A percentile compares a stretch with the other conserved stretches of the same genome.
These are phyloP conservation scores for Bungarus multicinctus DNA, from an alignment of 2,113 vertebrate genomes.

Conservation along the genomic window DNA sequence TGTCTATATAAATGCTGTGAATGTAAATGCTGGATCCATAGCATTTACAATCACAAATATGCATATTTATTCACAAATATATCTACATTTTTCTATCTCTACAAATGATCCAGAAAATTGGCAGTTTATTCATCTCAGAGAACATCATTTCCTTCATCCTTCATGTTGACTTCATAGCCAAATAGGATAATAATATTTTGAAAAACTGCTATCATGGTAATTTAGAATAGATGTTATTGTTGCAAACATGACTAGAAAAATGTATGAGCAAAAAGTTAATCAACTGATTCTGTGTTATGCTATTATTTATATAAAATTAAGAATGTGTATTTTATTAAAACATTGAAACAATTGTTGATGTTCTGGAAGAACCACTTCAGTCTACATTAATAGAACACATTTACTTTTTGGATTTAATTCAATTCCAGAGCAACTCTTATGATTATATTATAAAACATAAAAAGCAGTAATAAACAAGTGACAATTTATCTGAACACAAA, in stretches of 20 bases:
- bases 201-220: background rate
- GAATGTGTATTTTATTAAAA: background rate
- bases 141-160: background rate
- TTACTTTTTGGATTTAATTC: background rate
- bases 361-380: background rate
- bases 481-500: background rate
- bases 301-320: slow-evolving; percentile 22
- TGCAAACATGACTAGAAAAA: background rate
- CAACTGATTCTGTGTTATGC: slow-evolving; percentile 11
- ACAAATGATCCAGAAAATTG: slow-evolving; percentile 7
- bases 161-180: background rate
- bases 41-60: background rate
- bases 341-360: slow-evolving; percentile 22
- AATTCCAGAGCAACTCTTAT: background rate
- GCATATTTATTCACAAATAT: background rate
- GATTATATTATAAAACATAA: background rate
- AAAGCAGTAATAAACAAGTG: background rate
- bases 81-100: background rate
- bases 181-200: background rate
- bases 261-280: background rate
- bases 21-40: background rate
- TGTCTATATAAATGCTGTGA: background rate
- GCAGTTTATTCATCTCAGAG: background rate
- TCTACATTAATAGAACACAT: background rate
- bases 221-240: slow-evolving; percentile 1